phyloP scores from a whole-genome alignment of 2,113 vertebrate genomes.

The Scartelaos histophorus region DNA sequence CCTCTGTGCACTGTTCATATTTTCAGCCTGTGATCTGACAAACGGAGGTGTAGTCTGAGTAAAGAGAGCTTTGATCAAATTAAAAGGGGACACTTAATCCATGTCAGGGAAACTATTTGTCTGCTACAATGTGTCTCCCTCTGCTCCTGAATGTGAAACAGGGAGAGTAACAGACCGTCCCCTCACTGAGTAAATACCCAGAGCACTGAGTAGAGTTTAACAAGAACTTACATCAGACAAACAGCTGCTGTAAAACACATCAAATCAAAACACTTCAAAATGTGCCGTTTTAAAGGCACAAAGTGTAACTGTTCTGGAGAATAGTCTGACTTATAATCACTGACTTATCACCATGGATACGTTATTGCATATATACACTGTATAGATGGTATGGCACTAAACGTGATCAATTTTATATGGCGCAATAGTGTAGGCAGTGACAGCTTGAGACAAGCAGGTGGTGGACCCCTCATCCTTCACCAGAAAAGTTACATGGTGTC shows the following conservation, averaged over 20 bases:
- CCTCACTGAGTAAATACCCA: not conserved
- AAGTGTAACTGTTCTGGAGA: too few species aligned
- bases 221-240: not conserved
- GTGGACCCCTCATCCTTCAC: too few species aligned
- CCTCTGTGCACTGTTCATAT: constrained; percentile 24
- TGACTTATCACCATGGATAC: too few species aligned
- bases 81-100: constrained; percentile 48
- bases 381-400: too few species aligned
- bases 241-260: not conserved
- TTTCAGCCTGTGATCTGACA: constrained; percentile 53
- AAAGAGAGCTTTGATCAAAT: constrained; percentile 62
- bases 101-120: constrained; percentile 35
- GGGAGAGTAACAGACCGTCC: not conserved
- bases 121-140: constrained; percentile 25
- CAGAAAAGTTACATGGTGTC: too few species aligned
- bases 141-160: constrained; percentile 21
- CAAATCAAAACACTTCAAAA: not conserved
- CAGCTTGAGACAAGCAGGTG: too few species aligned
- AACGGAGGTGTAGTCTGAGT: constrained; percentile 30
- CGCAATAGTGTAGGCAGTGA: too few species aligned
- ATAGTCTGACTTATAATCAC: too few species aligned
- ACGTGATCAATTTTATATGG: too few species aligned
- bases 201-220: not conserved
- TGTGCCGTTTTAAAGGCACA: too few species aligned
- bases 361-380: too few species aligned